Percentiles rank a stretch among this genome's conserved stretches.
phyloP scores from a whole-genome alignment of 2,888 invertebrate genomes.

The Mimachlamys varia region DNA sequence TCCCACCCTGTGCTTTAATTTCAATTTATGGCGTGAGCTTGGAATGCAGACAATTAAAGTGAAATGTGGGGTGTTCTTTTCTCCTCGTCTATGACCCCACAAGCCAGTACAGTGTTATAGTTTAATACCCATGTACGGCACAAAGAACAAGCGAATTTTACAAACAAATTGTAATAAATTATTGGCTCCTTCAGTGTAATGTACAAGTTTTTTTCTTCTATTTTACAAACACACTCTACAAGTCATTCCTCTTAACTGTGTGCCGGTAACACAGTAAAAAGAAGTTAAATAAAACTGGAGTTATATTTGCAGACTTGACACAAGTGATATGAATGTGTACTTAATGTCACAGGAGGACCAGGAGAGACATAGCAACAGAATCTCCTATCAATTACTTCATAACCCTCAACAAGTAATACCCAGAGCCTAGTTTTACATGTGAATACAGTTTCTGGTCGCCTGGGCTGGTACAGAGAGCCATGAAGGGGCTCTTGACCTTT shows the following conservation, averaged over 20 bases:
- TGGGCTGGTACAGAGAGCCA: not conserved
- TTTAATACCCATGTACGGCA: not conserved
- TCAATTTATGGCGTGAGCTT: constrained; percentile 5
- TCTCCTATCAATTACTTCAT: not conserved
- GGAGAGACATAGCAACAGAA: not conserved
- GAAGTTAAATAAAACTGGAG: not conserved
- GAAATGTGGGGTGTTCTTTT: not conserved
- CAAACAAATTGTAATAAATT: not conserved
- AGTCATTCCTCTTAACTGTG: not conserved
- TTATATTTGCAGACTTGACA: constrained; percentile 26
- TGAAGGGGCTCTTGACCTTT: constrained; percentile 31
- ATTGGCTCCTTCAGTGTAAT: not conserved
- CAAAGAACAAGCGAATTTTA: not conserved
- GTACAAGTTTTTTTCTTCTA: not conserved
- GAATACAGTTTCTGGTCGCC: not conserved
- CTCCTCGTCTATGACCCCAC: not conserved
- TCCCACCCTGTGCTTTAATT: not conserved
- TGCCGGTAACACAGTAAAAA: not conserved
- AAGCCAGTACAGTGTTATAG: not conserved
- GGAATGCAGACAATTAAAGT: constrained; percentile 12
- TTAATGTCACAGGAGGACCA: not conserved
- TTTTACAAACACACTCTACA: not conserved
- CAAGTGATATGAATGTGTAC: constrained; percentile 22
- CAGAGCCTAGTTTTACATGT: constrained; percentile 24
- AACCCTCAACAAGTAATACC: not conserved